A percentile compares a stretch with the other conserved stretches of the same genome.
Evolutionary conservation across 2,888 invertebrate species (phyloP).

Genomic region (Agrochola circellaris): DNA sequence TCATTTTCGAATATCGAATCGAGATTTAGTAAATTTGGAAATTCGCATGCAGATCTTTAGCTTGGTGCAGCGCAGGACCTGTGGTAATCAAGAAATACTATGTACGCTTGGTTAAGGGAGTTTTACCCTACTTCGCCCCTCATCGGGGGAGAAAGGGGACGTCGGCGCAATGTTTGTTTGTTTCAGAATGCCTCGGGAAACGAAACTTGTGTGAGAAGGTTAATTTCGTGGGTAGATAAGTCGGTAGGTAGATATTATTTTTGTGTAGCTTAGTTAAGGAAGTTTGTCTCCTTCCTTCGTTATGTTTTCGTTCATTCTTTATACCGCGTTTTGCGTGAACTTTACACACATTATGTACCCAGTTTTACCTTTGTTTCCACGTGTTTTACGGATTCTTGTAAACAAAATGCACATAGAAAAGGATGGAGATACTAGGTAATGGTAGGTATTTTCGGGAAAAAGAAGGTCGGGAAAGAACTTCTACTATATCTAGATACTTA

Average conservation of each 20-base stretch:
- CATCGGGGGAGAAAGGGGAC: constrained; percentile 63
- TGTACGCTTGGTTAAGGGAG: constrained; percentile 71
- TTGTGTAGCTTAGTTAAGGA: constrained; percentile 62
- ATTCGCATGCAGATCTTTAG: constrained; percentile 86
- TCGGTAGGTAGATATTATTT: constrained; percentile 72
- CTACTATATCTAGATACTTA: too few species aligned
- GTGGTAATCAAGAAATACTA: constrained; percentile 74
- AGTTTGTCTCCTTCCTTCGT: constrained; percentile 57
- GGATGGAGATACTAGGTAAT: background rate
- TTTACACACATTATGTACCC: constrained; percentile 52
- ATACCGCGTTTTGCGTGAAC: constrained; percentile 45
- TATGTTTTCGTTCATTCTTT: constrained; percentile 62
- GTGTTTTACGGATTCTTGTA: constrained; percentile 25
- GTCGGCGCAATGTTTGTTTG: constrained; percentile 73
- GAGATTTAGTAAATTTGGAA: constrained; percentile 83
- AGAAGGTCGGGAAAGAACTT: too few species aligned
- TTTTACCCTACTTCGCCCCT: constrained; percentile 64
- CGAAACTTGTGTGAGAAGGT: constrained; percentile 73
- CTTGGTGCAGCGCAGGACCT: constrained; percentile 77
- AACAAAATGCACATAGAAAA: constrained; percentile 21
- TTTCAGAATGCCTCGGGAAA: constrained; percentile 72
- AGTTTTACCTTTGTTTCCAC: constrained; percentile 33
- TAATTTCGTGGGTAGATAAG: constrained; percentile 77
- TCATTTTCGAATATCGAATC: constrained; percentile 80
- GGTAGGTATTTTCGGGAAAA: background rate